Evolutionary conservation across 2,888 invertebrate species (phyloP).

Genomic region (Caenorhabditis japonica): DNA sequence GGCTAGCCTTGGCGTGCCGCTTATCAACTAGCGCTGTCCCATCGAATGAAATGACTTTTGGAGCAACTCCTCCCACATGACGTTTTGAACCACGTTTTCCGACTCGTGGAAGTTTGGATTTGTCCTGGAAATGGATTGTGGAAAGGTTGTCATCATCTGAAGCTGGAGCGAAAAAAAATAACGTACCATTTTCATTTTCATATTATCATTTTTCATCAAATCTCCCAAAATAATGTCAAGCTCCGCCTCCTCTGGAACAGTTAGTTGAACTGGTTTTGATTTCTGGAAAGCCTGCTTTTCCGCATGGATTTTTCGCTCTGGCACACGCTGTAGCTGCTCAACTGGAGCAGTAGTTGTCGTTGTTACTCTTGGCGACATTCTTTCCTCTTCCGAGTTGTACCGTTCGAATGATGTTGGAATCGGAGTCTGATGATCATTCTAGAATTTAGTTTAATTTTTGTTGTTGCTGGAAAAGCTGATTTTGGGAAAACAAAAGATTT

Average conservation of each 20-base stretch:
- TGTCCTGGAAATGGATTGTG: constrained; percentile 1
- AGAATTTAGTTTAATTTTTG: too few relatives aligned
- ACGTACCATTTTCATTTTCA: neutral
- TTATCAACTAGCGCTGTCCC: constrained; percentile 44
- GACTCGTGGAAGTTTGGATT: constrained; percentile 17
- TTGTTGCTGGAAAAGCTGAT: too few relatives aligned
- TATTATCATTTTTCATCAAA: constrained; percentile 35
- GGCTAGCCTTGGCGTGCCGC: constrained; percentile 17
- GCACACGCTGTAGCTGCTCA: neutral
- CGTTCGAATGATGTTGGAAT: constrained; percentile 39
- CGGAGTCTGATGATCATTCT: too few relatives aligned
- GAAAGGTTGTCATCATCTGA: neutral
- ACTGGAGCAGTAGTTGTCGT: constrained; percentile 3
- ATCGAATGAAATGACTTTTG: constrained; percentile 44
- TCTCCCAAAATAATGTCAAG: constrained; percentile 43
- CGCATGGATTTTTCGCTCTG: constrained; percentile 12
- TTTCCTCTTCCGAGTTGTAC: constrained; percentile 42
- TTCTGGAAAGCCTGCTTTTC: constrained; percentile 24
- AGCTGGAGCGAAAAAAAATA: neutral
- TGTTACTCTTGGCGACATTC: constrained; percentile 8
- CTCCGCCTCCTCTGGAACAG: constrained; percentile 42
- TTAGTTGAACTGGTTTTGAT: constrained; percentile 17
- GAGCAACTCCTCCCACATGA: constrained; percentile 28
- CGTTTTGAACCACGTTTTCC: constrained; percentile 31
- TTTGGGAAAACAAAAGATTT: too few relatives aligned